Conservation (phyloP, 2,113 vertebrate genomes). For the Dolichallabes microphthalmus region DNA sequence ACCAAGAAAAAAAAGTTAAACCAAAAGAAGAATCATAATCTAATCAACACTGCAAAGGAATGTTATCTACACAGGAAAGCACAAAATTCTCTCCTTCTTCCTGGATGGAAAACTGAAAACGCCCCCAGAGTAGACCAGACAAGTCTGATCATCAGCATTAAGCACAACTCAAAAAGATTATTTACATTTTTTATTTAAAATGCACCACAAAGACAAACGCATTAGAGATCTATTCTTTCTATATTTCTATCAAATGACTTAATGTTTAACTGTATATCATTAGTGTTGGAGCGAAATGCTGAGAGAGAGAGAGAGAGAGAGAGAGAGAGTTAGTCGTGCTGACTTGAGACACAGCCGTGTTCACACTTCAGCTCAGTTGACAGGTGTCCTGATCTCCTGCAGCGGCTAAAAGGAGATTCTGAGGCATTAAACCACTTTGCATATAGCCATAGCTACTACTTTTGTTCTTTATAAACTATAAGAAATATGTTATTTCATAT, state of each 20-base stretch:
- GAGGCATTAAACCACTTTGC: slow-evolving; percentile 17
- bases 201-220: not conserved
- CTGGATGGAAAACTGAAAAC: not conserved
- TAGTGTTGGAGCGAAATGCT: not conserved
- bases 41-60: not conserved
- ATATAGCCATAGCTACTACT: not conserved
- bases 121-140: not conserved
- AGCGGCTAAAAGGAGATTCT: slow-evolving; percentile 45
- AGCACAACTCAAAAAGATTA: not conserved
- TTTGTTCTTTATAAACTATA: not conserved
- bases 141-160: not conserved
- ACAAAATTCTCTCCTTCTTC: not conserved
- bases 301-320: not conserved
- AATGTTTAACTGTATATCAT: not conserved
- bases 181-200: not conserved
- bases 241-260: not conserved
- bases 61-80: not conserved
- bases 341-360: slow-evolving; percentile 7
- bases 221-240: not conserved
- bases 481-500: not conserved
- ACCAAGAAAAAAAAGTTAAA: not conserved
- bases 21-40: not conserved
- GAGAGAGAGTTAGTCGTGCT: slow-evolving; percentile 30
- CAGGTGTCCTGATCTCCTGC: slow-evolving; percentile 46
- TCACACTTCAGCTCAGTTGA: slow-evolving; percentile 32